These are phyloP conservation scores for Crotalus viridis DNA, from an alignment of 2,113 vertebrate species.

Conservation along the genomic window DNA sequence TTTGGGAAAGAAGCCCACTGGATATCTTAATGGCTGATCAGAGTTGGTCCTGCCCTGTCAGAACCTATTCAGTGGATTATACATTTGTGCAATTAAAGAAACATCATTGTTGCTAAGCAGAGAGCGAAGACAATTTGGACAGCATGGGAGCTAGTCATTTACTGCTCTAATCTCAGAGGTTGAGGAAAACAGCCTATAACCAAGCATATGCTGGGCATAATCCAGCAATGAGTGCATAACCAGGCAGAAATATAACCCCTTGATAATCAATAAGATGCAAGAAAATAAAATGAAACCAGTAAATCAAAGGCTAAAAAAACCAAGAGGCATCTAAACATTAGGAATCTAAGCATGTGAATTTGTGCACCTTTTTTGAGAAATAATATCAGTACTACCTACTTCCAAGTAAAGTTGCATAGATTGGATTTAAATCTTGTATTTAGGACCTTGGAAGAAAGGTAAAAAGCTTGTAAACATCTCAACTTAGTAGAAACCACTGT, in stretches of 20 bases:
- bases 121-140: not conserved
- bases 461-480: not conserved
- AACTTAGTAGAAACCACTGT: slow-evolving; percentile 6
- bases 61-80: not conserved
- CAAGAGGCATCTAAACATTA: not conserved
- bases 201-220: not conserved
- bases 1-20: not conserved
- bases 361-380: not conserved
- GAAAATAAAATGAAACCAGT: not conserved
- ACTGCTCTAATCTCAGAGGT: not conserved
- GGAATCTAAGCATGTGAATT: not conserved
- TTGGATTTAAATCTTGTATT: slow-evolving; percentile 1
- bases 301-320: not conserved
- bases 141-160: not conserved
- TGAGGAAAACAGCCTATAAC: not conserved
- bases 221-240: not conserved
- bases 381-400: not conserved
- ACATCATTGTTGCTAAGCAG: not conserved
- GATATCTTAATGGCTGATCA: not conserved
- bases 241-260: not conserved
- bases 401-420: not conserved
- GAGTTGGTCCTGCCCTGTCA: not conserved
- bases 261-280: not conserved
- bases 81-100: not conserved
- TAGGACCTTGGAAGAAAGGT: slow-evolving; percentile 7